Evolutionary conservation across 2,888 invertebrate species (phyloP).

Genomic region (Mimachlamys varia): DNA sequence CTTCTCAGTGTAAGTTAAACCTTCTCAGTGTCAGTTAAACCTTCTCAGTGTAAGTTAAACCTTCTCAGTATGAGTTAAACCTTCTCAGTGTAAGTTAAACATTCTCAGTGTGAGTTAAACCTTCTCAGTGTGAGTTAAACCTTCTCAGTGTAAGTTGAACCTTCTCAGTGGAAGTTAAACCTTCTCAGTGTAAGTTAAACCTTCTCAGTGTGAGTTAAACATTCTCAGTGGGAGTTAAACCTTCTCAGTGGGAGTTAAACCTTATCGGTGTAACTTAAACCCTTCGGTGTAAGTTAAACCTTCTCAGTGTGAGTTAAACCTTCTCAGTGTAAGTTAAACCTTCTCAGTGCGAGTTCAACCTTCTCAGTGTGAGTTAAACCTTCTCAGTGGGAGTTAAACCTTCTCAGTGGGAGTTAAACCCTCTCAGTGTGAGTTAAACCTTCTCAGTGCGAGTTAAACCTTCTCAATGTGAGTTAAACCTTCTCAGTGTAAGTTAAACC

Average conservation of each 20-base stretch:
- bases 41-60: background rate
- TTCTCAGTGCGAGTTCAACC: background rate
- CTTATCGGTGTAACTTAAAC: background rate
- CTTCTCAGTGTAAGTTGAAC: background rate
- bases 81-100: background rate
- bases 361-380: background rate
- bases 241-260: background rate
- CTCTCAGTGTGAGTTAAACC: background rate
- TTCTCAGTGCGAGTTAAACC: background rate
- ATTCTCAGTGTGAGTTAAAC: background rate
- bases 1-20: background rate
- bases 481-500: background rate
- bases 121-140: background rate
- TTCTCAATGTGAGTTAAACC: background rate
- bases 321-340: background rate
- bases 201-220: background rate
- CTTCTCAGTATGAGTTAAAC: background rate
- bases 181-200: background rate
- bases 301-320: background rate
- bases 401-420: background rate
- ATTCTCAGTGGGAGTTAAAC: background rate
- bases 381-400: background rate
- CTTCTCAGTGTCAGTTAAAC: background rate
- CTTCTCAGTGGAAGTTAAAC: background rate
- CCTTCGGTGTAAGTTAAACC: background rate